Evolutionary conservation across 2,888 invertebrate species (phyloP).

Genomic region (Parnassius apollo): DNA sequence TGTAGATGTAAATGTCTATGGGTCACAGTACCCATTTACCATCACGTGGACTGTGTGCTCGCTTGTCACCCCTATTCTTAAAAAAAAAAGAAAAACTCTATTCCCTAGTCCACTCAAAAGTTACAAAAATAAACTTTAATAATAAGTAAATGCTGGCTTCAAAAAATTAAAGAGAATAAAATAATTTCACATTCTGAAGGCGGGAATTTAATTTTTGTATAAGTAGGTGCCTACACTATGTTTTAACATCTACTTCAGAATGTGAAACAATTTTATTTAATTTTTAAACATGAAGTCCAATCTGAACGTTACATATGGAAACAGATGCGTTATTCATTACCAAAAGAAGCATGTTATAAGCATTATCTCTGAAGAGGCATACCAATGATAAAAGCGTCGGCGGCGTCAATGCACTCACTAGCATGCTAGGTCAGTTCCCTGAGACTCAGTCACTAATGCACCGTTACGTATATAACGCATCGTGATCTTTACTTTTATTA

Average conservation of each 20-base stretch:
- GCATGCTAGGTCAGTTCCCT: constrained; percentile 81
- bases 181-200: too few species aligned
- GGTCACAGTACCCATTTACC: too few species aligned
- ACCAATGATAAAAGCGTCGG: constrained; percentile 71
- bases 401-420: constrained; percentile 77
- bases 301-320: constrained; percentile 51
- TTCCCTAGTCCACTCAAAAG: too few species aligned
- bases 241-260: too few species aligned
- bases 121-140: too few species aligned
- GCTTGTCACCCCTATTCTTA: too few species aligned
- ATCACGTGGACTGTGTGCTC: too few species aligned
- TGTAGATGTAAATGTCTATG: too few species aligned
- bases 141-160: too few species aligned
- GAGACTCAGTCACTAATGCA: constrained; percentile 74
- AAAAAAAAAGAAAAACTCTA: too few species aligned
- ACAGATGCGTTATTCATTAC: constrained; percentile 76
- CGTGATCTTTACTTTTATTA: constrained; percentile 58
- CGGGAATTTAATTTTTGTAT: too few species aligned
- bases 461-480: constrained; percentile 71
- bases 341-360: constrained; percentile 62
- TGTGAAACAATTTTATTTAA: background rate
- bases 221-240: background rate
- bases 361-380: constrained; percentile 77
- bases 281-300: constrained; percentile 16
- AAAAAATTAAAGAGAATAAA: too few species aligned